Percentiles rank a stretch among this genome's conserved stretches.
phyloP scores from a whole-genome alignment of 2,888 invertebrate genomes.

The Habrosyne pyritoides region DNA sequence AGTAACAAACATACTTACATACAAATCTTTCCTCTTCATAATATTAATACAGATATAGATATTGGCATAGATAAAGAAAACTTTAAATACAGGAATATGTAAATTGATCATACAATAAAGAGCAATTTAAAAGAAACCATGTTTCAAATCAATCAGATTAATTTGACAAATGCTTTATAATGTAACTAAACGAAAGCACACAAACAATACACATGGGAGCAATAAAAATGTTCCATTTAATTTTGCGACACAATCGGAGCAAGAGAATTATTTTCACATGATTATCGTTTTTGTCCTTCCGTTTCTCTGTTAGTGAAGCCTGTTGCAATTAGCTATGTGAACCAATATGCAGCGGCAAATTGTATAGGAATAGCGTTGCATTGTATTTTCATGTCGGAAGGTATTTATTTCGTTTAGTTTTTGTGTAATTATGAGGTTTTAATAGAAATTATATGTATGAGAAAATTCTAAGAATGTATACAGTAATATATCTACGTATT shows the following conservation, averaged over 20 bases:
- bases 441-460: not conserved
- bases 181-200: constrained; percentile 11
- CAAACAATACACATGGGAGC: constrained; percentile 36
- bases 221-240: constrained; percentile 52
- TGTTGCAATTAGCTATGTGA: constrained; percentile 68
- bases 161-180: not conserved
- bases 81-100: too few species aligned
- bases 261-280: constrained; percentile 59
- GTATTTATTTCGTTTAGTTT: not conserved
- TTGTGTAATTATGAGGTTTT: not conserved
- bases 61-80: too few species aligned
- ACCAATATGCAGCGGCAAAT: constrained; percentile 34
- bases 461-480: not conserved
- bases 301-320: constrained; percentile 48
- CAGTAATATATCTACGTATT: too few species aligned
- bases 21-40: too few species aligned
- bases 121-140: not conserved
- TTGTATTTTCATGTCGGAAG: constrained; percentile 29
- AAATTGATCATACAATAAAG: not conserved
- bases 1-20: too few species aligned
- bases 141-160: not conserved
- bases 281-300: constrained; percentile 56
- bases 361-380: constrained; percentile 19
- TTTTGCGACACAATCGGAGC: constrained; percentile 48
- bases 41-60: too few species aligned